Base-by-base conservation (phyloP, 2,797 vertebrate species). In the Periophthalmus magnuspinnatus region DNA sequence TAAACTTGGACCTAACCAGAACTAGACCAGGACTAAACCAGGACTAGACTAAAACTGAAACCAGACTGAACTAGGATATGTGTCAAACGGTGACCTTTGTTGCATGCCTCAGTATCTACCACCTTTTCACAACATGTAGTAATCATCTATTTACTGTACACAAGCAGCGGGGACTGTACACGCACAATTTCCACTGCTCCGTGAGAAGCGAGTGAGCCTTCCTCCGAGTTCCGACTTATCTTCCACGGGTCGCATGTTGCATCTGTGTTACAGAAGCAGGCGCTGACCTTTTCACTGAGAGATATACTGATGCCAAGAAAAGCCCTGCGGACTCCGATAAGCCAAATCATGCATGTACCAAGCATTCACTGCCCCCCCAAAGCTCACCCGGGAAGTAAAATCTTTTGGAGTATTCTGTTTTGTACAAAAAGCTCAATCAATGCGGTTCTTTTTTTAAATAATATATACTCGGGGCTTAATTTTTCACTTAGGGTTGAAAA, bases 401-500 rank as follows among this genome's bases (percentile, higher is more conserved):
- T 68, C 33, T 62, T 82, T 79, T 67, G 61, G 71, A 58, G 38
- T 33, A 47, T 65, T 2, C 28, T 70, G 52, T 55, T 22, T 21
- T 24, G 21, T 24, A 24, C 52, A 22, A 32, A 32, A 55, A 70
- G 32, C 8, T 16, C 58, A 69, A 73, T 77, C 57, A 68, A 60
- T 74, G 67, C 61, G 14, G 33, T 45, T 68, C 71, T 75, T 78
- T 65, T 65, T 71, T 21, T 54, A 54, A 62, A 7, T 13, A 62
- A 7, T 9, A 38, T 55, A 13, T 10, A 55, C 22, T 55, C 75
- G 61, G 47, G 69, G 19, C 75, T 81, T 62, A 74, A 84, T 82
- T 66, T 86, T 84, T 85, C 41, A 84, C 80, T 72, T 22, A 38
- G 50, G 63, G 65, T 54, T 80, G 68, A 80, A 78, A 80, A 74